Percentiles rank a stretch among this genome's conserved stretches.
phyloP scores from a whole-genome alignment of 2,797 vertebrate species.

The Chaetodon trifasciatus region DNA sequence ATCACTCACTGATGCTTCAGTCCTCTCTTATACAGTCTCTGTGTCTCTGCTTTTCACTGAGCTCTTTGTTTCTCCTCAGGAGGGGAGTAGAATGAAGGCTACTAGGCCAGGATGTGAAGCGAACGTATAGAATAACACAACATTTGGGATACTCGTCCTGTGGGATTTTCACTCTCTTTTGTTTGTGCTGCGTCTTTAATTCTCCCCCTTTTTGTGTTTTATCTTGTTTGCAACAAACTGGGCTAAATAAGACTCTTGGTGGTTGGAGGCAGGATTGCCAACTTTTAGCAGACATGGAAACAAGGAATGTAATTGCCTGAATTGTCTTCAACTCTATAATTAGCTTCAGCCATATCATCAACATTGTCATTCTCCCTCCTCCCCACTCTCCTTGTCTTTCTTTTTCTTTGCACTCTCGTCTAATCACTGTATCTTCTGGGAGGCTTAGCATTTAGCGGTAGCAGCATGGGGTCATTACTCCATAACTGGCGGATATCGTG shows the following conservation, averaged over 20 bases:
- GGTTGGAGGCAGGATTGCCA: constrained; percentile 11
- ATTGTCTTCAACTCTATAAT: constrained; percentile 35
- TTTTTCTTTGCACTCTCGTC: constrained; percentile 14
- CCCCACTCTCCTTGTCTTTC: background rate
- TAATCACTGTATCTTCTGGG: background rate
- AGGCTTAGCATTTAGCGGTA: constrained; percentile 40
- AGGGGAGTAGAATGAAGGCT: constrained; percentile 55
- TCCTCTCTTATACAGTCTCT: constrained; percentile 57
- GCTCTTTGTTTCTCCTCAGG: constrained; percentile 67
- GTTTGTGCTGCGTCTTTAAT: constrained; percentile 18
- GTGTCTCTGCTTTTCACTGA: constrained; percentile 67
- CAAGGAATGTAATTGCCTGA: constrained; percentile 43
- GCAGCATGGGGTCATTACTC: constrained; percentile 38
- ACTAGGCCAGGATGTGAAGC: constrained; percentile 60
- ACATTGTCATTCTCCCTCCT: constrained; percentile 17
- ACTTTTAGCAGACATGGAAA: constrained; percentile 46
- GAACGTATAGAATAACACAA: constrained; percentile 44
- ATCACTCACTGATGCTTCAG: constrained; percentile 58
- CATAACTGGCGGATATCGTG: constrained; percentile 3
- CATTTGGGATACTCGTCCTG: constrained; percentile 20
- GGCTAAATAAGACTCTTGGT: constrained; percentile 43
- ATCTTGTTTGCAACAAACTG: constrained; percentile 42
- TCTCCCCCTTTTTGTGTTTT: constrained; percentile 16
- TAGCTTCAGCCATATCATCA: constrained; percentile 30
- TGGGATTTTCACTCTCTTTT: constrained; percentile 30